Percentiles rank a stretch among this genome's conserved stretches.
These are phyloP conservation scores for Neoseiulus cucumeris DNA, from an alignment of 1,140 invertebrate species.

Conservation along the genomic window DNA sequence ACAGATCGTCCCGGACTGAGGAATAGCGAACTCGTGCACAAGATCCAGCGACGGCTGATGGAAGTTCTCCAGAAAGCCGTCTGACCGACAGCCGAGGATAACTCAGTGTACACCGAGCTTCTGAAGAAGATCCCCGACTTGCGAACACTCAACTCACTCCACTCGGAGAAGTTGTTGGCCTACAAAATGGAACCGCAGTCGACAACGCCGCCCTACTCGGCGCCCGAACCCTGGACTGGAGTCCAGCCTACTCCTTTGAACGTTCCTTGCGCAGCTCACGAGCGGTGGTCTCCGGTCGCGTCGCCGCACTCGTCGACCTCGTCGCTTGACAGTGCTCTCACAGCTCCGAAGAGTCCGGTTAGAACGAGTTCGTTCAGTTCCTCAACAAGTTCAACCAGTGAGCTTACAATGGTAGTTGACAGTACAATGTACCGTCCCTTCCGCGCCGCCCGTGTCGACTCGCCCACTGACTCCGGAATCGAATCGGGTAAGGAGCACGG, in stretches of 20 bases:
- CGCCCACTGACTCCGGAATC: conserved; percentile 73
- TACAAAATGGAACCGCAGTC: conserved; percentile 51
- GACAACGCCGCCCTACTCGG: not conserved
- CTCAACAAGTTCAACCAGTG: not conserved
- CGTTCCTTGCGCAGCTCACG: conserved; percentile 2
- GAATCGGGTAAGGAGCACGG: conserved; percentile 50
- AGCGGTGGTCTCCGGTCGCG: conserved; percentile 43
- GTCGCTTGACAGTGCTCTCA: conserved; percentile 15
- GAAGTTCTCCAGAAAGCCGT: conserved; percentile 65
- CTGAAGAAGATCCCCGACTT: conserved; percentile 86
- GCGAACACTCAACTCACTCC: conserved; percentile 77
- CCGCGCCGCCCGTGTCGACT: conserved; percentile 46
- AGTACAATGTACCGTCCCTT: not conserved
- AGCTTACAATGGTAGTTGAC: conserved; percentile 3
- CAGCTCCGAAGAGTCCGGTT: not conserved
- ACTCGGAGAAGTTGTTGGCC: conserved; percentile 82
- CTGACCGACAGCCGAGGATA: conserved; percentile 38
- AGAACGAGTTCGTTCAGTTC: conserved; percentile 3
- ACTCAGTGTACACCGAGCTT: conserved; percentile 56
- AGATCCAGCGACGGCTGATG: conserved; percentile 71
- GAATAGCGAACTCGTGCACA: conserved; percentile 71
- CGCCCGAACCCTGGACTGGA: conserved; percentile 1
- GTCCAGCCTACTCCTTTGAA: conserved; percentile 7
- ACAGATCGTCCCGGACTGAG: conserved; percentile 67
- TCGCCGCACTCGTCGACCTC: conserved; percentile 20